These are phyloP conservation scores for Salvelinus sp. DNA, from an alignment of 2,113 vertebrate species.

Conservation along the genomic window DNA sequence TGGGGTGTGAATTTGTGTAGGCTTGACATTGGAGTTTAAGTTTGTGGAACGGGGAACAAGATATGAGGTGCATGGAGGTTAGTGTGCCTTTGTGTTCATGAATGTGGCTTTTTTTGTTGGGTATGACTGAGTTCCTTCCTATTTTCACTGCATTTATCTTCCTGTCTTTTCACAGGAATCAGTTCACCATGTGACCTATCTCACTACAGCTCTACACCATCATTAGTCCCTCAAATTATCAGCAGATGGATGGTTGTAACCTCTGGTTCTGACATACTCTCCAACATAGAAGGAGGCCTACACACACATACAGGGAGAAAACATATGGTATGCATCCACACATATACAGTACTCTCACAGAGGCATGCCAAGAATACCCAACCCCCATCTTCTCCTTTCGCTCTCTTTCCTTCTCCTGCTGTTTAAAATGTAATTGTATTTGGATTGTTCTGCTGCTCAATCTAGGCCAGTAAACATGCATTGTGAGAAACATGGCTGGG, in stretches of 20 bases:
- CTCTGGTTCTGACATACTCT: slow-evolving; percentile 34
- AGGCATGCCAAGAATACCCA: slow-evolving; percentile 2
- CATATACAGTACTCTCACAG: slow-evolving; percentile 16
- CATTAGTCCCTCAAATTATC: slow-evolving; percentile 37
- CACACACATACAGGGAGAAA: slow-evolving; percentile 29
- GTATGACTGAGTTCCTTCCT: slow-evolving; percentile 25
- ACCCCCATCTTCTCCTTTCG: slow-evolving; percentile 37
- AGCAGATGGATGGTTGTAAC: slow-evolving; percentile 58
- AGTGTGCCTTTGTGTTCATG: not conserved
- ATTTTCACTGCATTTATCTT: slow-evolving; percentile 11
- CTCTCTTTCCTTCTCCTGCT: slow-evolving; percentile 3
- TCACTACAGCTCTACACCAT: not conserved
- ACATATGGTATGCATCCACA: slow-evolving; percentile 60
- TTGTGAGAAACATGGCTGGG: slow-evolving; percentile 17
- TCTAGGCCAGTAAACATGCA: not conserved
- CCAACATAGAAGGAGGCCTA: not conserved
- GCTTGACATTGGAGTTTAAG: too few relatives aligned
- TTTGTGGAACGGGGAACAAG: too few relatives aligned
- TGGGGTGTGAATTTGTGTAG: too few relatives aligned
- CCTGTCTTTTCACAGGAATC: not conserved
- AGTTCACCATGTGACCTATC: not conserved
- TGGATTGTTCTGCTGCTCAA: not conserved
- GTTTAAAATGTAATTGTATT: not conserved
- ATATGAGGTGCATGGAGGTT: not conserved
- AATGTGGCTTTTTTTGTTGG: not conserved